These are phyloP conservation scores for Crenuchus spilurus DNA, from an alignment of 2,797 vertebrate species.

Conservation along the genomic window DNA sequence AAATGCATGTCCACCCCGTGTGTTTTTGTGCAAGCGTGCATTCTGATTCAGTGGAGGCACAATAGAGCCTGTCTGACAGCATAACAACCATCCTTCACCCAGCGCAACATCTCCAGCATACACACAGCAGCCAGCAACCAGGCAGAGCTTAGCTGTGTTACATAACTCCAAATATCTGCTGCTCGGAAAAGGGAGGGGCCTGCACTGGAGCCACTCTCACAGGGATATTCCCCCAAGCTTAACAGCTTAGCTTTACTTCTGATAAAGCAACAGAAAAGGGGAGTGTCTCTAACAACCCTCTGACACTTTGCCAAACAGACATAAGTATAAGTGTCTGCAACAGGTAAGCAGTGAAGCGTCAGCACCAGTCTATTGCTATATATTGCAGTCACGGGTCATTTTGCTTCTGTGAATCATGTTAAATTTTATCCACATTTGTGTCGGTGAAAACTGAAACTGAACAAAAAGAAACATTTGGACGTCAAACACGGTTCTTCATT, in stretches of 20 bases:
- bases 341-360: too few species aligned
- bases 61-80: conserved; percentile 44
- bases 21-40: not conserved
- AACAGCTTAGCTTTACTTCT: conserved; percentile 13
- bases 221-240: conserved; percentile 31
- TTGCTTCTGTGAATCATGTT: too few species aligned
- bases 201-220: not conserved
- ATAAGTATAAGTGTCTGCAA: too few species aligned
- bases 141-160: conserved; percentile 39
- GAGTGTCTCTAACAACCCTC: conserved; percentile 15
- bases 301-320: not conserved
- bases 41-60: conserved; percentile 27
- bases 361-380: too few species aligned
- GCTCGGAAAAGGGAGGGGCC: conserved; percentile 26
- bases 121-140: conserved; percentile 30
- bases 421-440: too few species aligned
- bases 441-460: too few species aligned
- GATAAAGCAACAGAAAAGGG: conserved; percentile 27
- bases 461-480: too few species aligned
- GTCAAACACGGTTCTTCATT: too few species aligned
- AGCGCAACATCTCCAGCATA: too few species aligned
- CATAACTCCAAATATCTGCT: conserved; percentile 49
- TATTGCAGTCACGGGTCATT: too few species aligned
- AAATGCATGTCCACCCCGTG: conserved; percentile 11
- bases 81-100: conserved; percentile 25